Conservation (phyloP, 2,113 vertebrate species). For the Salminus brasiliensis region DNA sequence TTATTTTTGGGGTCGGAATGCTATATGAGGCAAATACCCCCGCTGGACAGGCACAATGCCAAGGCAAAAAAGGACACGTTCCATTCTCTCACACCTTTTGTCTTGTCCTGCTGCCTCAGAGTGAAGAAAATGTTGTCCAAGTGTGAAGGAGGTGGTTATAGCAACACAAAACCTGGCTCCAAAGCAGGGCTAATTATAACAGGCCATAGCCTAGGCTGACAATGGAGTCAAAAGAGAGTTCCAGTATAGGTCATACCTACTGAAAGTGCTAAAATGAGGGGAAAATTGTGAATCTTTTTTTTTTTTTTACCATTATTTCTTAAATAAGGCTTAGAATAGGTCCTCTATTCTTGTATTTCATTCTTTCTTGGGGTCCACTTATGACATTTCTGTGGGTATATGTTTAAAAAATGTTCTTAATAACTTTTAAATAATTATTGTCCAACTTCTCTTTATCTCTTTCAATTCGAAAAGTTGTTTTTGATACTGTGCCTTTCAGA, state of each 20-base stretch:
- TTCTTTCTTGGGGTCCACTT: not conserved
- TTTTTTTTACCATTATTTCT: not conserved
- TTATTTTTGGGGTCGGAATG: conserved; percentile 67
- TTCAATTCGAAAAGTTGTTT: too few species aligned
- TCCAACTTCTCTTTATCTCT: too few species aligned
- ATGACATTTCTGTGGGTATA: not conserved
- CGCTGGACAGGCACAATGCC: conserved; percentile 61
- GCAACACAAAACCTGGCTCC: conserved; percentile 23
- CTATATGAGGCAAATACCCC: conserved; percentile 61
- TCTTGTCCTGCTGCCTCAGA: conserved; percentile 33
- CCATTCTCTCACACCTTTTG: conserved; percentile 62
- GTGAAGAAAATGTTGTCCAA: conserved; percentile 27
- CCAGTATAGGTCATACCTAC: conserved; percentile 10
- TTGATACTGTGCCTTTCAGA: too few species aligned
- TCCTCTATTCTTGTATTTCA: not conserved
- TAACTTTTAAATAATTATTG: too few species aligned
- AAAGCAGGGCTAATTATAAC: conserved; percentile 48
- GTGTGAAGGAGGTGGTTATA: conserved; percentile 43
- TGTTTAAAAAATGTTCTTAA: not conserved
- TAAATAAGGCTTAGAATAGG: too few species aligned
- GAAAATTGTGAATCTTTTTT: too few species aligned
- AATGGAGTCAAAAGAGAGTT: conserved; percentile 23
- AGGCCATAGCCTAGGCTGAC: not conserved
- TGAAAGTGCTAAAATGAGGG: not conserved
- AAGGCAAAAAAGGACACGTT: conserved; percentile 61